Evolutionary conservation across 2,888 invertebrate genomes (phyloP).

Genomic region (Hirtodrosophila cameraria): DNA sequence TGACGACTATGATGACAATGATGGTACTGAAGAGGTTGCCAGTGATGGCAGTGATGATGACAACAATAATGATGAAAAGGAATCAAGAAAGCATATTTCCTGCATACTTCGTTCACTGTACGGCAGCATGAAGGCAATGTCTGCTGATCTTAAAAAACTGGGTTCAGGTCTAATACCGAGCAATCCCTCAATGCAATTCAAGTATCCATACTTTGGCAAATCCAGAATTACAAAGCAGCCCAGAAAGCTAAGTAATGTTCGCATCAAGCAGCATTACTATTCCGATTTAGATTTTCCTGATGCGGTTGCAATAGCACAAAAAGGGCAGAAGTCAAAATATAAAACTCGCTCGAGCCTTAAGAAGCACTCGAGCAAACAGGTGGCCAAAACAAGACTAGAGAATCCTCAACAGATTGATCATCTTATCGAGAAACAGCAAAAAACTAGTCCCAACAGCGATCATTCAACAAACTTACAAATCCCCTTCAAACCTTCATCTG

Average conservation of each 20-base stretch:
- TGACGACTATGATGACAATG: constrained; percentile 12
- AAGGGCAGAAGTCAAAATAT: neutral
- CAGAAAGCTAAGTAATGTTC: neutral
- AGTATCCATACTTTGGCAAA: neutral
- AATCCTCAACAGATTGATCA: no score
- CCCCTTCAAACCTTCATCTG: no score
- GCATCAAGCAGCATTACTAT: neutral
- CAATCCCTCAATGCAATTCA: fast-evolving
- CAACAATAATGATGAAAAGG: neutral
- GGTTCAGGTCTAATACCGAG: neutral
- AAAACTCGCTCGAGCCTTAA: neutral
- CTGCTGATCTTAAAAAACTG: constrained; percentile 14
- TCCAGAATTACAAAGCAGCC: neutral
- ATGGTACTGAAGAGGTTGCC: neutral
- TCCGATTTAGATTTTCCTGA: neutral
- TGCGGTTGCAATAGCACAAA: neutral
- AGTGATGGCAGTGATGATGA: neutral
- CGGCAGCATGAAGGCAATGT: constrained; percentile 4
- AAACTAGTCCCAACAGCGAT: no score
- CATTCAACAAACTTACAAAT: no score
- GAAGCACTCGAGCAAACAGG: no score
- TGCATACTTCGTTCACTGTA: constrained; percentile 20
- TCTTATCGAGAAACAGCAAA: no score
- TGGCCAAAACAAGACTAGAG: no score
- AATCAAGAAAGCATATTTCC: constrained; percentile 9